phyloP scores from a whole-genome alignment of 2,113 vertebrate species.

The Lasiurus borealis region DNA sequence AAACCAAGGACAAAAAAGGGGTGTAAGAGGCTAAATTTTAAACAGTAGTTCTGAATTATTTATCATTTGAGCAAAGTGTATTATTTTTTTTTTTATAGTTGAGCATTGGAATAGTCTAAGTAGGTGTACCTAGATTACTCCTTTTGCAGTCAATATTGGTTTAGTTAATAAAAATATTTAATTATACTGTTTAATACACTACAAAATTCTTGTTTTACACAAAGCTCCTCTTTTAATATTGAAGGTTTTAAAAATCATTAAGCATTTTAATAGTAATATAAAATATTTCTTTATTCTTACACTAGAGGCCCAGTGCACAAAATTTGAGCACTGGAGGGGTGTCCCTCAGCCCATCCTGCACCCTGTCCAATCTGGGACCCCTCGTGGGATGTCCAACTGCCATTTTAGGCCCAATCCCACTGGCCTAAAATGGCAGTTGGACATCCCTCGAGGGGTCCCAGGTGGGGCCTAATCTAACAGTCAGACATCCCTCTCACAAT shows the following conservation, averaged over 20 bases:
- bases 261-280: conserved; percentile 65
- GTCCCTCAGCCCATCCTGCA: conserved; percentile 38
- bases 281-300: conserved; percentile 76
- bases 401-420: too few species aligned
- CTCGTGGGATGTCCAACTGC: too few species aligned
- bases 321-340: too few species aligned
- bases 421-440: too few species aligned
- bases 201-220: conserved; percentile 67
- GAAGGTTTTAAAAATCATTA: conserved; percentile 75
- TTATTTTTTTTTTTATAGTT: not conserved
- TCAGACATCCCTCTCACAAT: too few species aligned
- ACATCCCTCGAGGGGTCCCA: too few species aligned
- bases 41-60: not conserved
- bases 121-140: conserved; percentile 9
- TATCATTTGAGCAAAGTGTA: not conserved
- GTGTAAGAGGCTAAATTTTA: not conserved
- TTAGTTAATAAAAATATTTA: conserved; percentile 65
- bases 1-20: not conserved
- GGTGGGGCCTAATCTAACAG: too few species aligned
- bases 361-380: too few species aligned
- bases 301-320: not conserved
- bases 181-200: conserved; percentile 56
- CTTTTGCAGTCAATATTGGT: conserved; percentile 49
- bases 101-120: not conserved
- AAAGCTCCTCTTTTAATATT: conserved; percentile 69